Conservation (phyloP, 2,113 vertebrate genomes). For the Jaculus jaculus region DNA sequence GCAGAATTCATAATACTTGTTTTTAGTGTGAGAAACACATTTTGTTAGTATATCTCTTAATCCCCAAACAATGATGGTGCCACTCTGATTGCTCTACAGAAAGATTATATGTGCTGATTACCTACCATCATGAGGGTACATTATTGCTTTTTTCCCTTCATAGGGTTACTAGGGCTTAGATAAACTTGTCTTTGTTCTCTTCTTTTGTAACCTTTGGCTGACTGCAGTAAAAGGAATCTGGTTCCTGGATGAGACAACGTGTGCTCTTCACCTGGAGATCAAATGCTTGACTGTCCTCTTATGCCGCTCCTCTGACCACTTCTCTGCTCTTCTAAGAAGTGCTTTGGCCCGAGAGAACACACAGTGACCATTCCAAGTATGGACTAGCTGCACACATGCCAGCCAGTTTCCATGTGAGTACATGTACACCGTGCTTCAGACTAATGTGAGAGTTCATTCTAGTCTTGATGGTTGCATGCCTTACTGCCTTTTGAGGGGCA, state of each 20-base stretch:
- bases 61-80: neutral
- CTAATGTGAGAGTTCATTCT: neutral
- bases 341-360: neutral
- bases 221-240: neutral
- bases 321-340: neutral
- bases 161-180: neutral
- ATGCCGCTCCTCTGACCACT: neutral
- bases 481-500: neutral
- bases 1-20: constrained; percentile 8
- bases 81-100: constrained; percentile 3
- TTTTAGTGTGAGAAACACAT: neutral
- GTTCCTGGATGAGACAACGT: neutral
- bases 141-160: neutral
- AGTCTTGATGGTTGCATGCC: neutral
- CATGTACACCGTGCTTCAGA: neutral
- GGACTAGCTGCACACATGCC: neutral
- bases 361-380: neutral
- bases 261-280: neutral
- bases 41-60: constrained; percentile 6
- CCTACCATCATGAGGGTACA: neutral
- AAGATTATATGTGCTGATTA: neutral
- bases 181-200: neutral
- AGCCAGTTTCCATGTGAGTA: neutral
- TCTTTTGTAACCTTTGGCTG: neutral
- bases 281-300: neutral